Percentiles rank a stretch among this genome's conserved stretches.
Evolutionary conservation across 2,888 invertebrate genomes (phyloP).

Genomic region (Eristalinus sepulchralis): DNA sequence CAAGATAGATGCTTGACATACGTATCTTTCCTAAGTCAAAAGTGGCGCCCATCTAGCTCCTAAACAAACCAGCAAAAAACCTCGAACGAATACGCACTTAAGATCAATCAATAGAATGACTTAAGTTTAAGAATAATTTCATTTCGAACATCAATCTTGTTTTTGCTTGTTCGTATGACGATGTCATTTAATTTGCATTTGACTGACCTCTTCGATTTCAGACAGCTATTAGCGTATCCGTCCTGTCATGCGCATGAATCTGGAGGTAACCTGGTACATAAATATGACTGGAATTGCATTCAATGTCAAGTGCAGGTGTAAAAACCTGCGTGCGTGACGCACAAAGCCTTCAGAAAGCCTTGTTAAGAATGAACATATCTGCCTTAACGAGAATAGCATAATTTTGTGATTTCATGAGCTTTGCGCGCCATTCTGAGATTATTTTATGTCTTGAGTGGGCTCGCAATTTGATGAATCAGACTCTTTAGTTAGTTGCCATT

Average conservation of each 20-base stretch:
- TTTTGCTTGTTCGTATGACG: background rate
- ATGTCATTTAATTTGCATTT: background rate
- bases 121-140: background rate
- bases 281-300: background rate
- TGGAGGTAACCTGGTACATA: background rate
- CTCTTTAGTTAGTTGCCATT: no score
- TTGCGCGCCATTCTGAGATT: no score
- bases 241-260: background rate
- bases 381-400: background rate
- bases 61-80: no score
- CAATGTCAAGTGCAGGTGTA: background rate
- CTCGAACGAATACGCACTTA: background rate
- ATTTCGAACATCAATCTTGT: background rate
- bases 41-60: no score
- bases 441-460: no score
- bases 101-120: background rate
- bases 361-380: background rate
- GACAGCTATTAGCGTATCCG: background rate
- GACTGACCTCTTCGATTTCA: background rate
- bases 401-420: background rate
- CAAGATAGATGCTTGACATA: no score
- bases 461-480: no score
- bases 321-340: background rate
- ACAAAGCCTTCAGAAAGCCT: background rate
- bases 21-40: no score